phyloP scores from a whole-genome alignment of 2,888 invertebrate genomes.

The Mesorhabditis belari region DNA sequence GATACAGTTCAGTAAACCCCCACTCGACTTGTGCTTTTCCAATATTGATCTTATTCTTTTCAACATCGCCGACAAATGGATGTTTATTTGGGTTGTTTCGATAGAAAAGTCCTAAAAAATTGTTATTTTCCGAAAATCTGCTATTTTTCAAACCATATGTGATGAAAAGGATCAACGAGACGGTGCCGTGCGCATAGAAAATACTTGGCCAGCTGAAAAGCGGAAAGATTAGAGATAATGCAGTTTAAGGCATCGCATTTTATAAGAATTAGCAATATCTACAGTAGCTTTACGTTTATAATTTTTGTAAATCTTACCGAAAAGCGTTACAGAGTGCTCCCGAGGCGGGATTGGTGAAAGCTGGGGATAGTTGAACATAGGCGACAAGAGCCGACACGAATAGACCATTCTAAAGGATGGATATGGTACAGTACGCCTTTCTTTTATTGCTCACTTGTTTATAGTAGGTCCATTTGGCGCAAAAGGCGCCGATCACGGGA shows the following conservation, averaged over 20 bases:
- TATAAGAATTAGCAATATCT: too few species aligned
- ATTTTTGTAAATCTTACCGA: constrained; percentile 11
- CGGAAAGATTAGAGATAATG: neutral
- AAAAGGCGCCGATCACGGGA: constrained; percentile 50
- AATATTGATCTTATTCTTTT: constrained; percentile 47
- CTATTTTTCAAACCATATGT: constrained; percentile 7
- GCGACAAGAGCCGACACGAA: constrained; percentile 51
- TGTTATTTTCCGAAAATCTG: neutral
- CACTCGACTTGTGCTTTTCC: constrained; percentile 40
- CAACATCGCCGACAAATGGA: constrained; percentile 48
- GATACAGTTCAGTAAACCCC: constrained; percentile 7
- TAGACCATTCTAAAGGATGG: constrained; percentile 32
- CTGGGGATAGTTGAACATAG: constrained; percentile 47
- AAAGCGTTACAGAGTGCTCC: constrained; percentile 30
- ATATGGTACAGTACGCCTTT: neutral
- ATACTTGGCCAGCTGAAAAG: constrained; percentile 42
- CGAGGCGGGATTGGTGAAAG: constrained; percentile 45
- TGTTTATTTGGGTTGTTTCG: constrained; percentile 46
- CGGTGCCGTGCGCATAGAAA: constrained; percentile 47
- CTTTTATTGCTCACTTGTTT: constrained; percentile 40
- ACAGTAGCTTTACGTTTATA: too few species aligned
- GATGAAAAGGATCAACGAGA: constrained; percentile 39
- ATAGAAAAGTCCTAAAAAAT: constrained; percentile 35
- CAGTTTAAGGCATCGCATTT: too few species aligned
- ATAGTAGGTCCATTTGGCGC: constrained; percentile 50